Evolutionary conservation across 2,797 vertebrate species (phyloP), one percentile per base, ranked within the genome.

Genomic region (Catamblyrhynchus diadema): DNA sequence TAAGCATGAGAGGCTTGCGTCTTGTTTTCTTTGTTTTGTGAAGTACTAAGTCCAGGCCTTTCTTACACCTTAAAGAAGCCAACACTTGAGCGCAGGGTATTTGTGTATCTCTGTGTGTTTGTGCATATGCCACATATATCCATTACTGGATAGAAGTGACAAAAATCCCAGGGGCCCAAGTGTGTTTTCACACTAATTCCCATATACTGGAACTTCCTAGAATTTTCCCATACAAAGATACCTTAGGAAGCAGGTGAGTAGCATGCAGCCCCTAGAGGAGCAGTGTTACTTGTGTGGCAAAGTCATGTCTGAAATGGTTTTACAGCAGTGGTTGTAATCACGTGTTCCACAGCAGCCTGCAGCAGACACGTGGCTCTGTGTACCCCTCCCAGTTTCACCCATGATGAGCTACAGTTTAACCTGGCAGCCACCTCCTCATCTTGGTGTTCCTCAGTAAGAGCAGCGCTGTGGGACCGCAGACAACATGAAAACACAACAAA

Each of bases 111-210:
- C 66, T 41, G 10, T 17, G 16, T 8, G 12, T 44, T 25, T 56
- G 21, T 35, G 30, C 0, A 0, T 6, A 10, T 1, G 1, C 27
- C 18, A 25, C 33, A 24, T 50, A 15, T 45, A 74, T 67, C 62
- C 10, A 10, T 72, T 92, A 32, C 39, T 62, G 32, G n/a, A 23
- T 3, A 79, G 24, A 65, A 69, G 17, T 44, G 23, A 88, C 72
- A 62, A 53, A 84, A 78, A 54, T 16, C 14, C n/a, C 21, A 48
- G 24, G 24, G 14, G 8, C 24, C 54, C 10, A 21, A 22, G 42
- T 17, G 22, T 57, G 37, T 51, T 82, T 87, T 48, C 72, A 57
- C 24, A 6, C 22, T 39, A 53, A 67, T 74, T 92, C 39, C 33
- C 4, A 3, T 56, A 28, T n/a, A n/a, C 14, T 32, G 30, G 14